These are phyloP conservation scores for Laticauda laticaudata DNA, from an alignment of 2,113 vertebrate species.

Conservation along the genomic window DNA sequence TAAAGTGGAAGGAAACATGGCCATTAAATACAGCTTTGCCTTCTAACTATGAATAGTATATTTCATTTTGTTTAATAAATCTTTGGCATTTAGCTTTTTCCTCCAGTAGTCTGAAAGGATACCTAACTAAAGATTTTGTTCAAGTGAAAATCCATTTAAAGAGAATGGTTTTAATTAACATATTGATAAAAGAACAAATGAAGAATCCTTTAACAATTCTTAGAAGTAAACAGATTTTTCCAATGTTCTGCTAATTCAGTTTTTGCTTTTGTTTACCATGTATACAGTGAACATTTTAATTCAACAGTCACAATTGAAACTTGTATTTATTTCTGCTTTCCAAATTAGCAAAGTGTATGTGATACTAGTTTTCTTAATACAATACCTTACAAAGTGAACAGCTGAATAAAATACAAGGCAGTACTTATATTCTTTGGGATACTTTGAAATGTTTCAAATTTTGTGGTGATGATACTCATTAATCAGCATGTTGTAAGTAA, in stretches of 20 bases:
- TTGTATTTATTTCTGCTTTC: conserved; percentile 49
- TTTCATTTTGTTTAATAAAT: not conserved
- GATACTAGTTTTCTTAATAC: conserved; percentile 56
- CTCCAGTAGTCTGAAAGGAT: not conserved
- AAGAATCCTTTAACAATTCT: conserved; percentile 34
- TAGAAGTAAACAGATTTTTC: conserved; percentile 21
- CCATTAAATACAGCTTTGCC: not conserved
- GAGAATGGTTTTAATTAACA: not conserved
- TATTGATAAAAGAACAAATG: not conserved
- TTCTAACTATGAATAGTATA: not conserved
- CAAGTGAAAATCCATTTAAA: not conserved
- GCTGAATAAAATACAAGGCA: conserved; percentile 55
- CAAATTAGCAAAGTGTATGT: conserved; percentile 44
- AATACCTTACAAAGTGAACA: conserved; percentile 65
- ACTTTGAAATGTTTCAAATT: conserved; percentile 53
- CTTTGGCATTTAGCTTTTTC: not conserved
- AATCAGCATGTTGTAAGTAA: conserved; percentile 45
- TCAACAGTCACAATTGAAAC: conserved; percentile 51
- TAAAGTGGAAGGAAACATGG: not conserved
- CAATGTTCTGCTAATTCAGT: conserved; percentile 45
- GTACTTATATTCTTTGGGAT: conserved; percentile 51
- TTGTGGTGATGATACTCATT: conserved; percentile 41
- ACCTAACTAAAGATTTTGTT: not conserved
- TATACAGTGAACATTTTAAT: conserved; percentile 42
- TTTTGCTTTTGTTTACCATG: conserved; percentile 40